Evolutionary conservation across 2,113 vertebrate genomes (phyloP).

Genomic region (Coryphaenoides rupestris): DNA sequence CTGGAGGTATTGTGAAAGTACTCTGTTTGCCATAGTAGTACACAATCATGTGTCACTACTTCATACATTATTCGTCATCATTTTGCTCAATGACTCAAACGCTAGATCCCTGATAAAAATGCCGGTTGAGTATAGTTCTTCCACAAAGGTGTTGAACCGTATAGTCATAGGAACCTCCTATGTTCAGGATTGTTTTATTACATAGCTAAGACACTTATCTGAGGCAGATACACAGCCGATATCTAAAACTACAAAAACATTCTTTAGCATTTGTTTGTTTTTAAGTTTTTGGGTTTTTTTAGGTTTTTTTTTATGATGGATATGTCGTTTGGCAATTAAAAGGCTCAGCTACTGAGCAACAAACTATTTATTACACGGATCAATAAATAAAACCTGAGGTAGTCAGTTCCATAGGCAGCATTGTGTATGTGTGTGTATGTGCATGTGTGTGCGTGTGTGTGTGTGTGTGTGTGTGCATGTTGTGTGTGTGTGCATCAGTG

Average conservation of each 20-base stretch:
- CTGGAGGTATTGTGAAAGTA: too few relatives aligned
- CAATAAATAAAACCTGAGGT: conserved; percentile 52
- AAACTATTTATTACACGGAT: background rate
- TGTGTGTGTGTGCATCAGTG: too few relatives aligned
- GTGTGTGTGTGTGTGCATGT: too few relatives aligned
- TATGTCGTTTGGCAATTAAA: conserved; percentile 1
- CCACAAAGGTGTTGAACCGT: background rate
- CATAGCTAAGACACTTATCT: conserved; percentile 55
- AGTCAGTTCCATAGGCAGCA: conserved; percentile 33
- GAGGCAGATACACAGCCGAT: conserved; percentile 16
- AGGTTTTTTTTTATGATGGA: background rate
- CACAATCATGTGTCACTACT: too few relatives aligned
- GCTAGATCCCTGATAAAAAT: too few relatives aligned
- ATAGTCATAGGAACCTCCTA: background rate
- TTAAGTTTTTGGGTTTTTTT: background rate
- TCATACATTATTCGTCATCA: too few relatives aligned
- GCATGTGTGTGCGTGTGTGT: conserved; percentile 17
- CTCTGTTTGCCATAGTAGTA: too few relatives aligned
- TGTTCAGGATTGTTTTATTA: conserved; percentile 51
- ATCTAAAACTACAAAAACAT: background rate
- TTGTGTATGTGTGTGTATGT: conserved; percentile 18
- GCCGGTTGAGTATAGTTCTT: too few relatives aligned
- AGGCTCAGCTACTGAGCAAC: background rate
- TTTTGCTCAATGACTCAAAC: too few relatives aligned
- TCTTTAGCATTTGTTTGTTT: background rate